phyloP scores from a whole-genome alignment of 2,113 vertebrate species.

The Sinocyclocheilus rhinocerous region DNA sequence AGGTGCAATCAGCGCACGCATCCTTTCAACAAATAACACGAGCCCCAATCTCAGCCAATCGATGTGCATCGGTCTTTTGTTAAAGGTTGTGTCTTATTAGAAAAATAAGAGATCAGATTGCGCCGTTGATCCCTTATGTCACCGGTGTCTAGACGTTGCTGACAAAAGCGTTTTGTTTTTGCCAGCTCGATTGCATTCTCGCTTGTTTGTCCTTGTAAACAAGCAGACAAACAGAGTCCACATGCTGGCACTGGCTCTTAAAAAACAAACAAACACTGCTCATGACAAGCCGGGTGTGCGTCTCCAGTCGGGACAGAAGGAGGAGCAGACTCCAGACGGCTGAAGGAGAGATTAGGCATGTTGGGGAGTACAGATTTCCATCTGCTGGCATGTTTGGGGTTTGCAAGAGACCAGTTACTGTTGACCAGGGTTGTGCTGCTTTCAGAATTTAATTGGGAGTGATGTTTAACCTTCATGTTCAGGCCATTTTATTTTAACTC shows the following conservation, averaged over 20 bases:
- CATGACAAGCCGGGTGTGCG: background rate
- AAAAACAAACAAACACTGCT: background rate
- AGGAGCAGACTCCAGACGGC: conserved; percentile 14
- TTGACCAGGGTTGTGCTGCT: background rate
- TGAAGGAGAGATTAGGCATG: background rate
- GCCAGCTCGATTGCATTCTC: conserved; percentile 12
- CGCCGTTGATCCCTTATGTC: background rate
- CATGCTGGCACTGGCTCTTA: conserved; percentile 23
- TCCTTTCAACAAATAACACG: background rate
- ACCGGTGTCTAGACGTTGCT: conserved; percentile 21
- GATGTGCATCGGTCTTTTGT: background rate
- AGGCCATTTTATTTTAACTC: background rate
- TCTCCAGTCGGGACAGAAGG: conserved; percentile 28
- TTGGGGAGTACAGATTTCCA: conserved; percentile 39
- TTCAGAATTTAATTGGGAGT: background rate
- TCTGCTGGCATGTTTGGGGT: conserved; percentile 43
- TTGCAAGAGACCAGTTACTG: background rate
- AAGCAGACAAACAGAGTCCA: conserved; percentile 29
- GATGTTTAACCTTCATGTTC: background rate
- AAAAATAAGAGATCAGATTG: conserved; percentile 27
- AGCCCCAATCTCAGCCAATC: background rate
- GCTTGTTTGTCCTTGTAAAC: conserved; percentile 46
- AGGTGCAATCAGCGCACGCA: background rate
- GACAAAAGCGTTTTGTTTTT: background rate
- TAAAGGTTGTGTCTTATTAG: background rate